These are phyloP conservation scores for Knipowitschia caucasica DNA, from an alignment of 2,797 vertebrate species.

Conservation along the genomic window DNA sequence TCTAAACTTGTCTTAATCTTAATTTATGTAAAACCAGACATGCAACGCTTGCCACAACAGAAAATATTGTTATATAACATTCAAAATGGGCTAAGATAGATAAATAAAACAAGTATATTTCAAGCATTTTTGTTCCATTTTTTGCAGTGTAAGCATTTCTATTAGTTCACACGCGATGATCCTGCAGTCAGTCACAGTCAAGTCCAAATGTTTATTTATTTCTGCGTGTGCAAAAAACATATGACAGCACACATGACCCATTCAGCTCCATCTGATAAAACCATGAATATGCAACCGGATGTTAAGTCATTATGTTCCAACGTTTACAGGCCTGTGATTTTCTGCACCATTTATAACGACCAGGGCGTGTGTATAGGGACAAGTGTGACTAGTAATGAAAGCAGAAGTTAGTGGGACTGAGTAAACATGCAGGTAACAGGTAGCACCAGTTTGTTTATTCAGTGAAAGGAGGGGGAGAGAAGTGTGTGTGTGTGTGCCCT, in stretches of 20 bases:
- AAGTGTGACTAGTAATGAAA: background rate
- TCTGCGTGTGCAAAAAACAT: conserved; percentile 13
- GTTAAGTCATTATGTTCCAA: conserved; percentile 25
- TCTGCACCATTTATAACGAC: conserved; percentile 12
- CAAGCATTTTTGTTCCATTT: no score
- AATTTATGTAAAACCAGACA: no score
- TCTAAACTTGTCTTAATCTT: no score
- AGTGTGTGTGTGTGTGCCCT: conserved; percentile 36
- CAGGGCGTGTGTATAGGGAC: background rate
- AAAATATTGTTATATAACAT: no score
- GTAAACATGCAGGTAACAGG: conserved; percentile 25
- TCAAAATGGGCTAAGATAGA: no score
- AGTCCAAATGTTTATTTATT: conserved; percentile 11
- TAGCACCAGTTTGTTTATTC: conserved; percentile 40
- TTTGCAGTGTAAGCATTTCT: no score
- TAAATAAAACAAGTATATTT: no score
- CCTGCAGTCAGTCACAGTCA: conserved; percentile 1
- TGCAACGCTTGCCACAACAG: no score
- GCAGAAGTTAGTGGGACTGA: conserved; percentile 2
- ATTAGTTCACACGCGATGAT: no score
- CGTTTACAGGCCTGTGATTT: conserved; percentile 5
- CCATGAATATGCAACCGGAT: conserved; percentile 34
- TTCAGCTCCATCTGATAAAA: conserved; percentile 17
- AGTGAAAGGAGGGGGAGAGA: conserved; percentile 22
- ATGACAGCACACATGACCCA: conserved; percentile 28